Evolutionary conservation across 2,888 invertebrate genomes (phyloP).

Genomic region (Eugnorisma glareosa): DNA sequence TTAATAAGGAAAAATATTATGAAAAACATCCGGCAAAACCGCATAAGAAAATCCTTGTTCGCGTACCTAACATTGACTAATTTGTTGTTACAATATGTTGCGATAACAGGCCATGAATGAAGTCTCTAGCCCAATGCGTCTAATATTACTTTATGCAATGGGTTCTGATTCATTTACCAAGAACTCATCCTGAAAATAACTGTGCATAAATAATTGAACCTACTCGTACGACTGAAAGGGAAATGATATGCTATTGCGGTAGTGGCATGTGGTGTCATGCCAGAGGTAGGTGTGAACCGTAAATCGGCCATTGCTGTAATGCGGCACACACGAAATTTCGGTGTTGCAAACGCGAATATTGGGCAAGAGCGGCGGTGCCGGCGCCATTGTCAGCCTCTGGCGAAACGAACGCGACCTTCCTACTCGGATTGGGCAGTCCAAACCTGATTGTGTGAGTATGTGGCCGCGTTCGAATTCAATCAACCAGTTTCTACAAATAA

Average conservation of each 20-base stretch:
- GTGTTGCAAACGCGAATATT: constrained; percentile 87
- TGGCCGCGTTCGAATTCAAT: constrained; percentile 68
- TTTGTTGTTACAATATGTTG: constrained; percentile 63
- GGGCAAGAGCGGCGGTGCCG: constrained; percentile 83
- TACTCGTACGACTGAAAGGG: constrained; percentile 40
- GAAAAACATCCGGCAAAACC: constrained; percentile 66
- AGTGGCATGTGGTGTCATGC: constrained; percentile 54
- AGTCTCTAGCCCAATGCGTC: constrained; percentile 36
- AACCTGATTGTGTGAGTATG: constrained; percentile 83
- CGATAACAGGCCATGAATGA: constrained; percentile 68
- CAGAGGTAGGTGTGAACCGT: constrained; percentile 67
- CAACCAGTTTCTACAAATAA: constrained; percentile 65
- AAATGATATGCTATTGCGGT: constrained; percentile 54
- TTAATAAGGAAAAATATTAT: constrained; percentile 60
- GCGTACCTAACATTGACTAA: constrained; percentile 66
- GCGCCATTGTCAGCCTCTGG: constrained; percentile 88
- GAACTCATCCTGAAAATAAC: constrained; percentile 51
- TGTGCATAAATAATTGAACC: constrained; percentile 1
- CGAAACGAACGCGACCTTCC: constrained; percentile 88
- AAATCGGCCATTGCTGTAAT: constrained; percentile 83
- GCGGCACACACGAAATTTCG: constrained; percentile 88
- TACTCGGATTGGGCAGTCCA: constrained; percentile 86
- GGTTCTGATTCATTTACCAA: constrained; percentile 56
- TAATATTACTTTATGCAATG: constrained; percentile 61
- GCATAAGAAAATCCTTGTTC: constrained; percentile 62